Evolutionary conservation across 2,113 vertebrate genomes (phyloP), one percentile per base, ranked within the genome.

Genomic region (Pachypanchax playfairii): DNA sequence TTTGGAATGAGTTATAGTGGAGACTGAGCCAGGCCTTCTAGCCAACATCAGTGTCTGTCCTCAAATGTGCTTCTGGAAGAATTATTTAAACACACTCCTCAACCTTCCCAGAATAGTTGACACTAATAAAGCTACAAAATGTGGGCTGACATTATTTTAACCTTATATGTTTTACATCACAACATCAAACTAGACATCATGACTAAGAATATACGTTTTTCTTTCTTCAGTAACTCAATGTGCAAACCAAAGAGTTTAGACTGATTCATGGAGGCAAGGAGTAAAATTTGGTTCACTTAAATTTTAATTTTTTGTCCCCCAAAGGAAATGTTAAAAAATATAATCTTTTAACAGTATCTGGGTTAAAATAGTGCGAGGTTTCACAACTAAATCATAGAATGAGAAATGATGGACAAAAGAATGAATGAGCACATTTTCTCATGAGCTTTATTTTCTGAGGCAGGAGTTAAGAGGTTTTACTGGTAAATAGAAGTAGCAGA

Each of bases 401-500:
- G 15, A 39, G 28, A 46, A 20, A 18, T 22, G 43, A 21, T 2
- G n/a, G 21, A 20, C 39, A 50, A 43, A 64, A 56, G 57, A 51
- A 26, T 24, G 42, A n/a, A 36, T 25, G 17, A 14, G 13, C 24
- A 47, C 24, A 13, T 68, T 55, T 62, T 48, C 53, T 18, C 6
- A n/a, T 9, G 17, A 58, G 36, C 17, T 21, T 41, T 42, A 26
- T 22, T 70, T 44, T 55, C 53, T 2, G 18, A 70, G 36, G 69
- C 9, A 20, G 49, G 26, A 43, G 55, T 47, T 63, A 70, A 66
- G 61, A 77, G 20, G 60, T 70, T 79, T 75, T 49, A 52, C 41
- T 51, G 48, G 48, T 80, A 75, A 87, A 75, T 61, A 71, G 52
- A 80, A 73, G 60, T 64, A 77, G 35, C 81, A 80, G 59, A 65